Conservation (phyloP, 2,888 invertebrate species). For the Spodoptera exigua region DNA sequence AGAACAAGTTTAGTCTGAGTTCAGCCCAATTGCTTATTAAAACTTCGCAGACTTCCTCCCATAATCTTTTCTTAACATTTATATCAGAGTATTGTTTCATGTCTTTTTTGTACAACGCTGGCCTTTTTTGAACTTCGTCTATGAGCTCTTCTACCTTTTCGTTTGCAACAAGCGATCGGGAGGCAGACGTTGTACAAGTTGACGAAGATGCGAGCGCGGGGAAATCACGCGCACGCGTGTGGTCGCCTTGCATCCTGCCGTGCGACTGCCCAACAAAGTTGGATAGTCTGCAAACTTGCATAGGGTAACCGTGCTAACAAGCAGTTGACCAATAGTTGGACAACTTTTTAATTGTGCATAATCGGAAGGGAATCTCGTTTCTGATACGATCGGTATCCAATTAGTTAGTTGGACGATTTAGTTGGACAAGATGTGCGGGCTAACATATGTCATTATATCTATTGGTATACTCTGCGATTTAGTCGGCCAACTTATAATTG, state of each 20-base stretch:
- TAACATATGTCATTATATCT: too few relatives aligned
- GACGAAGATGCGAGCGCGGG: conserved; percentile 10
- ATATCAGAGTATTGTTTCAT: conserved; percentile 15
- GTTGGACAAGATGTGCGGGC: too few relatives aligned
- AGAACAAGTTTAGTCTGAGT: conserved; percentile 3
- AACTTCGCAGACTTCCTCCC: conserved; percentile 18
- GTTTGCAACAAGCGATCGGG: conserved; percentile 17
- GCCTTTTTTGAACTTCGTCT: conserved; percentile 8
- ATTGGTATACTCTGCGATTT: too few relatives aligned
- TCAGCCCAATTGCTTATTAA: conserved; percentile 4
- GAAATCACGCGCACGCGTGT: conserved; percentile 16
- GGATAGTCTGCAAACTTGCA: conserved; percentile 19
- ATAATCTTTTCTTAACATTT: conserved; percentile 18
- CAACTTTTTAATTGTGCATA: too few relatives aligned
- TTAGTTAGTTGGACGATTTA: too few relatives aligned
- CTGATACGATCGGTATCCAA: too few relatives aligned
- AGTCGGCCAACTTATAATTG: too few relatives aligned
- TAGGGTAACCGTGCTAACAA: too few relatives aligned
- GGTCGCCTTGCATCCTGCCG: conserved; percentile 16
- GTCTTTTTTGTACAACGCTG: conserved; percentile 10
- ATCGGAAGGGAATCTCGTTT: too few relatives aligned
- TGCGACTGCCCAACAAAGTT: conserved; percentile 18
- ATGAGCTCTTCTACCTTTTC: conserved; percentile 13
- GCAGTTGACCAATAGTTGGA: too few relatives aligned
- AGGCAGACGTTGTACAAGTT: conserved; percentile 13